Base-by-base conservation (phyloP, 2,113 vertebrate species). In the Marcusenius ussheri region DNA sequence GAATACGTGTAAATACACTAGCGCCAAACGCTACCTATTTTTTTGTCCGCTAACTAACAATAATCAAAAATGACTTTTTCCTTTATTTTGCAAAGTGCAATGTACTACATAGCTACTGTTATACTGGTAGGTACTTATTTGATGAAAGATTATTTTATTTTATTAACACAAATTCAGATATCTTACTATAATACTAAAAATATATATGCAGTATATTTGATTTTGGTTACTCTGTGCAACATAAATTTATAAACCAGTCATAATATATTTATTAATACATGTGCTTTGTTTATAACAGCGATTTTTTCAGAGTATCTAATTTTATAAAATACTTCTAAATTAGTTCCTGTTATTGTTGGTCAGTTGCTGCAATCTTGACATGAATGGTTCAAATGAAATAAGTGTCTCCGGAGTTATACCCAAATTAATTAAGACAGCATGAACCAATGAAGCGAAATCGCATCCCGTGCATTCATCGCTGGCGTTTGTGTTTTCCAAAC, bases 1-100 rank as follows among this genome's bases (percentile, higher is more conserved):
- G 17, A 90, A 58, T 83, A 19, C 86, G n/a, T 87, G 56, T 35
- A 90, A 90, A 90, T 17, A 88, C 86, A 90, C 35, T 46, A 27
- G 21, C 27, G 46, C 24, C 31, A 10, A 21, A 58, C 42, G 21
- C 42, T 70, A 39, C 53, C 17, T 31, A 39, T 56, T 21, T 86
- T 86, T 47, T 27, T 47, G 21, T 5, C 15, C 39, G 1, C 35
- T 80, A 77, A 39, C 70, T 77, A 80, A 42, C 35, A 80, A 42
- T 80, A 11, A 80, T 80, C 2, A 5, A 80, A 19, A 42, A 27
- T 27, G 62, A 80, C 15, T 42, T 77, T 17, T 17, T 39, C 70
- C 31, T 17, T 80, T 19, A 80, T 80, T 42, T 77, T 39, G 2
- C 31, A 39, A 39, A 35, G 15, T 35, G 15, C 13, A 17, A 19